Percentiles rank a stretch among this genome's conserved stretches.
Evolutionary conservation across 2,888 invertebrate species (phyloP).

Genomic region (Horisme vitalbata): DNA sequence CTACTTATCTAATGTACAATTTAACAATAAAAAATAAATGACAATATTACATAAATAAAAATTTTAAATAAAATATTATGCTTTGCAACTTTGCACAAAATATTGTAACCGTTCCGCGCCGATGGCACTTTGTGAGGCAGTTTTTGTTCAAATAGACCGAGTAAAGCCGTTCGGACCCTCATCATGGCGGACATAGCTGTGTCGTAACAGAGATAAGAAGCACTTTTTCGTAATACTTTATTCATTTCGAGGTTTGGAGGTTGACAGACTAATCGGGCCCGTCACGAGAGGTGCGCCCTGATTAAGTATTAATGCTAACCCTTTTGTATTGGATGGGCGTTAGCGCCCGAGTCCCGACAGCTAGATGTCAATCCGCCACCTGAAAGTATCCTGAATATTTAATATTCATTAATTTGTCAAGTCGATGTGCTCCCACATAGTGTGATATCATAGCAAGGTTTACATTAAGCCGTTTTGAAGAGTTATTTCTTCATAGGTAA

Average conservation of each 20-base stretch:
- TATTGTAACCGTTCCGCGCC: conserved; percentile 22
- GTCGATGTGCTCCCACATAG: conserved; percentile 39
- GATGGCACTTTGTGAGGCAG: conserved; percentile 25
- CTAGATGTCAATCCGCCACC: conserved; percentile 68
- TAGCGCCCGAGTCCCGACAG: conserved; percentile 54
- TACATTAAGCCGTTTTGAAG: no score
- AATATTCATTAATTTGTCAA: conserved; percentile 77
- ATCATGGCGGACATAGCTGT: conserved; percentile 60
- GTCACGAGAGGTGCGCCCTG: conserved; percentile 71
- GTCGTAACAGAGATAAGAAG: conserved; percentile 69
- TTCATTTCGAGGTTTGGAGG: conserved; percentile 74
- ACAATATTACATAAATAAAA: no score
- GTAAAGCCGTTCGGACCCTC: conserved; percentile 59
- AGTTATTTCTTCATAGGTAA: no score
- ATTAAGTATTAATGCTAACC: conserved; percentile 79
- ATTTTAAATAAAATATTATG: no score
- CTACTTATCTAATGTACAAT: no score
- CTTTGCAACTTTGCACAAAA: no score
- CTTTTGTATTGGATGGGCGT: conserved; percentile 64
- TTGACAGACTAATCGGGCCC: conserved; percentile 77
- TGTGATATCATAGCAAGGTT: background rate
- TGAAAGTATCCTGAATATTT: conserved; percentile 66
- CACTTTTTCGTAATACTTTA: conserved; percentile 82
- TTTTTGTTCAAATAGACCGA: conserved; percentile 34
- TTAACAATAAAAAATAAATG: no score